Evolutionary conservation across 1,140 invertebrate species (phyloP).

Genomic region (Zaprionus lachaisei): DNA sequence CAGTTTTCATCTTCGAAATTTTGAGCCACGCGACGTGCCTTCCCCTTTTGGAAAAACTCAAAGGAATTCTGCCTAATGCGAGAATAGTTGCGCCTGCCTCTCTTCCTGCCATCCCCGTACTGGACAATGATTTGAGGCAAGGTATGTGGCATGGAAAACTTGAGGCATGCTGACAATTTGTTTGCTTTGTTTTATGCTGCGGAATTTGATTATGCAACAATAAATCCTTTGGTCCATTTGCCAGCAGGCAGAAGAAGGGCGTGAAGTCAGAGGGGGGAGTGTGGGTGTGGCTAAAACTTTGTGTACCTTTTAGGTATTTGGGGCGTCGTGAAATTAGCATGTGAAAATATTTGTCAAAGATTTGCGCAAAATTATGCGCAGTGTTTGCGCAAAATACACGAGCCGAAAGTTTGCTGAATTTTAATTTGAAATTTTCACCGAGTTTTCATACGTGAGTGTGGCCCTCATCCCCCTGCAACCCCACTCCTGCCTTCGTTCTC

Average conservation of each 20-base stretch:
- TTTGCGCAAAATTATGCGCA: slow-evolving; percentile 80
- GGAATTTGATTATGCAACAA: slow-evolving; percentile 79
- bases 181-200: slow-evolving; percentile 66
- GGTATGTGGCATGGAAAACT: slow-evolving; percentile 50
- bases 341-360: slow-evolving; percentile 82
- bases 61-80: slow-evolving; percentile 34
- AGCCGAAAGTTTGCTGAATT: slow-evolving; percentile 73
- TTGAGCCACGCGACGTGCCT: slow-evolving; percentile 3
- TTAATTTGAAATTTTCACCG: slow-evolving; percentile 77
- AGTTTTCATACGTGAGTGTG: slow-evolving; percentile 37
- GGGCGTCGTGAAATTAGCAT: slow-evolving; percentile 74
- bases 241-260: not conserved
- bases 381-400: slow-evolving; percentile 73
- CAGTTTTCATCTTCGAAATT: slow-evolving; percentile 47
- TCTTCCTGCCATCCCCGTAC: not conserved
- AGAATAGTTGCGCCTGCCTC: slow-evolving; percentile 47
- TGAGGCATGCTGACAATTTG: slow-evolving; percentile 74
- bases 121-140: slow-evolving; percentile 23
- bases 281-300: slow-evolving; percentile 33
- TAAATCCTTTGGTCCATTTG: slow-evolving; percentile 78
- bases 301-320: slow-evolving; percentile 70
- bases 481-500: too few relatives aligned
- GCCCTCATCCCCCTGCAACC: not conserved
- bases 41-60: not conserved
- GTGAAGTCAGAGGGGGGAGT: not conserved